These are phyloP conservation scores for Unio pictorum DNA, from an alignment of 2,888 invertebrate genomes.

Conservation along the genomic window DNA sequence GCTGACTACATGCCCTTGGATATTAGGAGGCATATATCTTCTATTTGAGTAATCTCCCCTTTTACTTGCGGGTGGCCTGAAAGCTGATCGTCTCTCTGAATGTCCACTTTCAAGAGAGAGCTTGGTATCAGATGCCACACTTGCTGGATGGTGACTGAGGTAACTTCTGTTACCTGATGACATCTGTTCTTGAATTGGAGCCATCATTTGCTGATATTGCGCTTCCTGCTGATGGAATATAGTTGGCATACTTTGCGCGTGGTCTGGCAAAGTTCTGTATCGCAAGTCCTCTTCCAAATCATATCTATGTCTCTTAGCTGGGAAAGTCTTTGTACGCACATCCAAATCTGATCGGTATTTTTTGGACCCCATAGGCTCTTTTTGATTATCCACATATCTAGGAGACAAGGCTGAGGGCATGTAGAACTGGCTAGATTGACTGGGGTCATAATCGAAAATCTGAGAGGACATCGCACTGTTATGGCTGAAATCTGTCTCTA, in stretches of 20 bases:
- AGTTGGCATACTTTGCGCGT: constrained; percentile 37
- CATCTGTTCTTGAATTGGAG: not conserved
- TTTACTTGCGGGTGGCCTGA: constrained; percentile 28
- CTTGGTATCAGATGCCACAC: constrained; percentile 6
- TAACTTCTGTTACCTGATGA: constrained; percentile 16
- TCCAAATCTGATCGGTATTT: constrained; percentile 33
- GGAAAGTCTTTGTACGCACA: constrained; percentile 24
- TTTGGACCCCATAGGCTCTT: not conserved
- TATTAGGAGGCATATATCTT: too few species aligned
- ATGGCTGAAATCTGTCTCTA: too few species aligned
- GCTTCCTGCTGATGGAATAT: constrained; percentile 31
- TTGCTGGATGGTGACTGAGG: constrained; percentile 13
- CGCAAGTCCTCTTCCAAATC: constrained; percentile 36
- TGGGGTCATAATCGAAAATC: too few species aligned
- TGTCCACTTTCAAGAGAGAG: constrained; percentile 3
- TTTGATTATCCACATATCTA: too few species aligned
- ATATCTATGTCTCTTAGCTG: constrained; percentile 20
- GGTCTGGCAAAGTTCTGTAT: constrained; percentile 30
- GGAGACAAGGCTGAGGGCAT: too few species aligned
- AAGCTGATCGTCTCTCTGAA: constrained; percentile 42
- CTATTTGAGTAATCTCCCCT: too few species aligned
- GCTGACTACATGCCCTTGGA: too few species aligned
- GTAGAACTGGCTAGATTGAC: too few species aligned
- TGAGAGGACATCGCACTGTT: too few species aligned
- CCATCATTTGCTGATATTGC: not conserved